These are phyloP conservation scores for Spisula subtruncata DNA, from an alignment of 2,888 invertebrate species.

Conservation along the genomic window DNA sequence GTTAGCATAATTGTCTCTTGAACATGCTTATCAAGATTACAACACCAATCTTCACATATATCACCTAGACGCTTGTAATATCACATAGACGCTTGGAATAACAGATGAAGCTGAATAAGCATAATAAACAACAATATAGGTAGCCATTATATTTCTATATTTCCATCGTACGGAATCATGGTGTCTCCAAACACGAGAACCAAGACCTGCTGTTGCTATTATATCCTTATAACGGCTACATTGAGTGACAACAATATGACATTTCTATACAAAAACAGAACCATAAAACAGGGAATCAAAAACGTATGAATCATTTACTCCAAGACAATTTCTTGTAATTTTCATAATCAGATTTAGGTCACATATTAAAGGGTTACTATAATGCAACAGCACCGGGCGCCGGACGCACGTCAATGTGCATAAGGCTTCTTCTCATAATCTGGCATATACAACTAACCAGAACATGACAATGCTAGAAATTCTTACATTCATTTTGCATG, in stretches of 20 bases:
- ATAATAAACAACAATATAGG: slow-evolving; percentile 17
- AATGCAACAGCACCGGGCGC: too few relatives aligned
- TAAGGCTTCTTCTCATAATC: too few relatives aligned
- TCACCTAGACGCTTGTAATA: neutral
- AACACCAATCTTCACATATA: neutral
- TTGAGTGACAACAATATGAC: neutral
- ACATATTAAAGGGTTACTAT: too few relatives aligned
- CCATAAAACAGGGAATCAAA: neutral
- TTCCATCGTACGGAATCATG: neutral
- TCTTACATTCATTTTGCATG: too few relatives aligned
- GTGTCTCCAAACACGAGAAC: slow-evolving; percentile 1
- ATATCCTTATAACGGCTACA: neutral
- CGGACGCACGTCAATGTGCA: too few relatives aligned
- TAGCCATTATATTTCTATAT: slow-evolving; percentile 26
- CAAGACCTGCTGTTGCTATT: neutral
- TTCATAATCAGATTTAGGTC: too few relatives aligned
- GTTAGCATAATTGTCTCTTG: slow-evolving; percentile 20
- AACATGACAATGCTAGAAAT: too few relatives aligned
- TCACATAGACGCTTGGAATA: neutral
- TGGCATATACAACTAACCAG: too few relatives aligned
- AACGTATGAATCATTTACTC: neutral
- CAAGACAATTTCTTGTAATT: neutral
- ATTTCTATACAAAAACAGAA: neutral
- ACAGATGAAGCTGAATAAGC: neutral
- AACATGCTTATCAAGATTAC: slow-evolving; percentile 14